Percentiles rank a stretch among this genome's conserved stretches.
phyloP scores from a whole-genome alignment of 1,140 invertebrate species.

The Heliconius nattereri region DNA sequence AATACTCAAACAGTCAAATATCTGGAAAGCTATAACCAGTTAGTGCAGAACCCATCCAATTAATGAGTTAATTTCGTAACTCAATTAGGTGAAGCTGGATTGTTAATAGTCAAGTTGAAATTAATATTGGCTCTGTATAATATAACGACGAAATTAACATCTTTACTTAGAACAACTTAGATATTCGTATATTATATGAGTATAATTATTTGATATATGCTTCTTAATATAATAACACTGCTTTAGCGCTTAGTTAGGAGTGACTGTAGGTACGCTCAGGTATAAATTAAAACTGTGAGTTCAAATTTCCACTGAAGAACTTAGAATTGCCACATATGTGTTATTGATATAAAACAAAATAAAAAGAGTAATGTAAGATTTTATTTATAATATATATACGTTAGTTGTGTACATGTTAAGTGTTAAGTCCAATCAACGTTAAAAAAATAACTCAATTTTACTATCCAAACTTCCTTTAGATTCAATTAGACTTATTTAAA shows the following conservation, averaged over 20 bases:
- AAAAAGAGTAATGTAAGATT: too few relatives aligned
- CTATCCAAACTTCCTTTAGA: too few relatives aligned
- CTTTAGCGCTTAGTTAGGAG: neutral
- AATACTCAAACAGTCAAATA: slow-evolving; percentile 12
- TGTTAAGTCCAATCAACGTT: too few relatives aligned
- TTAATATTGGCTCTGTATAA: slow-evolving; percentile 8
- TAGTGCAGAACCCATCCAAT: slow-evolving; percentile 12
- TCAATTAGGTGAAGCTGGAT: slow-evolving; percentile 14
- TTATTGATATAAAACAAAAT: too few relatives aligned
- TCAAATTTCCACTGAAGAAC: too few relatives aligned
- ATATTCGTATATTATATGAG: neutral
- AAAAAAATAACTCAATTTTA: too few relatives aligned
- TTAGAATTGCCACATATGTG: too few relatives aligned
- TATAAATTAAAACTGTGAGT: neutral
- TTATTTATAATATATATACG: too few relatives aligned
- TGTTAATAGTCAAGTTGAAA: slow-evolving; percentile 13
- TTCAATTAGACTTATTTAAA: too few relatives aligned
- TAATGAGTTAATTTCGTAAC: slow-evolving; percentile 15
- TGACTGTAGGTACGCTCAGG: neutral
- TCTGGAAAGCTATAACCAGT: slow-evolving; percentile 14
- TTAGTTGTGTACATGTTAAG: too few relatives aligned
- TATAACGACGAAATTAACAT: slow-evolving; percentile 12
- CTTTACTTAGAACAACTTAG: neutral
- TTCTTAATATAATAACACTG: too few relatives aligned
- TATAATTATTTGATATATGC: neutral